These are phyloP conservation scores for Dendrophyllia cribrosa DNA, from an alignment of 64 coral and sea anemone species.

Conservation along the genomic window DNA sequence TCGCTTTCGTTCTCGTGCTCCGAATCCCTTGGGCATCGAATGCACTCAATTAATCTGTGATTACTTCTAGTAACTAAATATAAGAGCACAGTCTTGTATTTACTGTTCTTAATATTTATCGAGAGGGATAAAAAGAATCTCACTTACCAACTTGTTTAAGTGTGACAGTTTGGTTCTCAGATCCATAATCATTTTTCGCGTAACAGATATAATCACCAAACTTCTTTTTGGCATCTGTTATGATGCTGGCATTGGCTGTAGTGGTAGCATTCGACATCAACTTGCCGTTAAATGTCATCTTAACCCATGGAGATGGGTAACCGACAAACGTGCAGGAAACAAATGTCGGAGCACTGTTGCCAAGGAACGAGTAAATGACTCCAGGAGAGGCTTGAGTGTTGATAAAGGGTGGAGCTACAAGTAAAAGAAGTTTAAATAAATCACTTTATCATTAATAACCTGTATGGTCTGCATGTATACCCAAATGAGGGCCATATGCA, in stretches of 20 bases:
- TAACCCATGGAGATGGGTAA: constrained; percentile 46
- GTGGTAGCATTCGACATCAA: constrained; percentile 40
- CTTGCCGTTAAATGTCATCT: constrained; percentile 31
- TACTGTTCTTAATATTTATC: too few relatives aligned
- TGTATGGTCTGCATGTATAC: too few relatives aligned
- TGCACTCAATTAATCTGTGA: too few relatives aligned
- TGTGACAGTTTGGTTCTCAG: constrained; percentile 21
- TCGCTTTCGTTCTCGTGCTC: too few relatives aligned
- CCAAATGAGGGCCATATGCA: too few relatives aligned
- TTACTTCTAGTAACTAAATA: too few relatives aligned
- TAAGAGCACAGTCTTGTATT: too few relatives aligned
- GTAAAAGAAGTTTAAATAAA: background rate
- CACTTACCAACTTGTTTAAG: constrained; percentile 44
- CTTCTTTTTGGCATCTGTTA: constrained; percentile 44
- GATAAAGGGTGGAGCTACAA: constrained; percentile 13
- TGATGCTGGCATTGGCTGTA: constrained; percentile 36
- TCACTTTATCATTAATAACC: too few relatives aligned
- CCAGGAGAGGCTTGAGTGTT: background rate
- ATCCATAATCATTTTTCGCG: constrained; percentile 42
- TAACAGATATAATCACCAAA: constrained; percentile 53
- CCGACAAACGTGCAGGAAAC: constrained; percentile 50
- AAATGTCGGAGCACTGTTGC: constrained; percentile 44
- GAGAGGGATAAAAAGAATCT: background rate
- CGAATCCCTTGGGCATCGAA: too few relatives aligned
- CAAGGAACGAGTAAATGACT: constrained; percentile 47